Conservation (phyloP, 2,888 invertebrate species). For the Thereva nobilitata region DNA sequence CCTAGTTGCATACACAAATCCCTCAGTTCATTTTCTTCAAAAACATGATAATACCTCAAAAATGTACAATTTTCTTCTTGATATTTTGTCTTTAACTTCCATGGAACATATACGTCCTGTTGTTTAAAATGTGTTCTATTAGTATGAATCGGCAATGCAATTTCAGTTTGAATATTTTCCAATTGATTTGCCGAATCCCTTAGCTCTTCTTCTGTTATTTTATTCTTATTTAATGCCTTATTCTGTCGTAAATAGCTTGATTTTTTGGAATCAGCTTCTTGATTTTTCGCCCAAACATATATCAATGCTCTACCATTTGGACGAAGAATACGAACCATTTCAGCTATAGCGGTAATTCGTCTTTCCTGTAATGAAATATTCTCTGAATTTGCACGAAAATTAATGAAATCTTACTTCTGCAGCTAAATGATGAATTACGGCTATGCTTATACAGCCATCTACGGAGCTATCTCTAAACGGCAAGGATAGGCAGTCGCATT, state of each 20-base stretch:
- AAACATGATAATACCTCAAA: conserved; percentile 92
- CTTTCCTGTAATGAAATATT: conserved; percentile 62
- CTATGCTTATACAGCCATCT: conserved; percentile 90
- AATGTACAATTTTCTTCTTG: conserved; percentile 58
- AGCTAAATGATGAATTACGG: conserved; percentile 95
- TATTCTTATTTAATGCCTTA: conserved; percentile 59
- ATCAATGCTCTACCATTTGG: conserved; percentile 77
- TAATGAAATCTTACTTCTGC: conserved; percentile 62
- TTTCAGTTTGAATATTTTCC: conserved; percentile 42
- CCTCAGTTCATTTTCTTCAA: conserved; percentile 80
- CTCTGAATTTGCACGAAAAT: neutral
- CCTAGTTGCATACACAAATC: conserved; percentile 64
- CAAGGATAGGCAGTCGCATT: conserved; percentile 75
- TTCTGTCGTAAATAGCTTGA: conserved; percentile 73
- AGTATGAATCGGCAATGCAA: conserved; percentile 73
- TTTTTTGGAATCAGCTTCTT: conserved; percentile 67
- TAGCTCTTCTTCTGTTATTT: conserved; percentile 53
- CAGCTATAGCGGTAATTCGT: conserved; percentile 72
- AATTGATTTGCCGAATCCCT: conserved; percentile 46
- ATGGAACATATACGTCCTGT: conserved; percentile 92
- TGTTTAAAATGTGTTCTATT: conserved; percentile 89
- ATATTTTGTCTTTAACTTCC: conserved; percentile 70
- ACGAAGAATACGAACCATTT: conserved; percentile 76
- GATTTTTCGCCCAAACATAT: conserved; percentile 97
- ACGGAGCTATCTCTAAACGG: conserved; percentile 70